A percentile compares a stretch with the other conserved stretches of the same genome.
Evolutionary conservation across 1,140 invertebrate genomes (phyloP).

Genomic region (Pseudomyrmex cubaensis): DNA sequence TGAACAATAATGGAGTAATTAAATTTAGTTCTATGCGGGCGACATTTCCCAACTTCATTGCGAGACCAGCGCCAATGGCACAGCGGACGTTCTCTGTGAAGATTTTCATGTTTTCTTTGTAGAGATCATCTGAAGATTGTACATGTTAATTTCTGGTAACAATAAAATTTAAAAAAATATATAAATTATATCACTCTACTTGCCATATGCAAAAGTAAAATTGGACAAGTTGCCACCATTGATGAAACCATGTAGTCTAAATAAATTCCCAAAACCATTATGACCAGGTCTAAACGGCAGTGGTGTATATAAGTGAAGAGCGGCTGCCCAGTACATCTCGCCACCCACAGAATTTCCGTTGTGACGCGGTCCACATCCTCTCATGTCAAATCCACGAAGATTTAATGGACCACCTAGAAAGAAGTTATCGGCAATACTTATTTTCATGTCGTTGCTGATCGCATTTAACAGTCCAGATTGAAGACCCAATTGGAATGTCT

Average conservation of each 20-base stretch:
- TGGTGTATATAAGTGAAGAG: constrained; percentile 93
- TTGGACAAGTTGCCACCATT: constrained; percentile 93
- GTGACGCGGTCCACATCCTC: constrained; percentile 92
- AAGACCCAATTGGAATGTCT: constrained; percentile 91
- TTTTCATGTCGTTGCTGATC: constrained; percentile 87
- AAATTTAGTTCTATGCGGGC: constrained; percentile 94
- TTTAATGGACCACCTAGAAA: constrained; percentile 95
- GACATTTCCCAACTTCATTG: constrained; percentile 90
- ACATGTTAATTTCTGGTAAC: constrained; percentile 8
- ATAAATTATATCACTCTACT: constrained; percentile 20
- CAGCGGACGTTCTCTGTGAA: constrained; percentile 86
- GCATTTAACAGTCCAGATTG: constrained; percentile 89
- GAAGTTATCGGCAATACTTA: constrained; percentile 91
- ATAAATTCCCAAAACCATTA: constrained; percentile 91
- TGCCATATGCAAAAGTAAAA: constrained; percentile 76
- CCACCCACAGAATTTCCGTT: constrained; percentile 90
- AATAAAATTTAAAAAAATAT: not conserved
- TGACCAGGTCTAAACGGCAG: constrained; percentile 92
- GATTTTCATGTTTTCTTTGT: constrained; percentile 80
- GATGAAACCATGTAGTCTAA: constrained; percentile 93
- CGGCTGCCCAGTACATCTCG: constrained; percentile 92
- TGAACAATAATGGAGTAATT: constrained; percentile 76
- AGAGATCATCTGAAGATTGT: constrained; percentile 78
- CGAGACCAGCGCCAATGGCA: constrained; percentile 91
- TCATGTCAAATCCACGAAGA: constrained; percentile 92